A percentile compares a stretch with the other conserved stretches of the same genome.
phyloP scores from a whole-genome alignment of 2,797 vertebrate genomes.

The Chlorospingus flavigularis region DNA sequence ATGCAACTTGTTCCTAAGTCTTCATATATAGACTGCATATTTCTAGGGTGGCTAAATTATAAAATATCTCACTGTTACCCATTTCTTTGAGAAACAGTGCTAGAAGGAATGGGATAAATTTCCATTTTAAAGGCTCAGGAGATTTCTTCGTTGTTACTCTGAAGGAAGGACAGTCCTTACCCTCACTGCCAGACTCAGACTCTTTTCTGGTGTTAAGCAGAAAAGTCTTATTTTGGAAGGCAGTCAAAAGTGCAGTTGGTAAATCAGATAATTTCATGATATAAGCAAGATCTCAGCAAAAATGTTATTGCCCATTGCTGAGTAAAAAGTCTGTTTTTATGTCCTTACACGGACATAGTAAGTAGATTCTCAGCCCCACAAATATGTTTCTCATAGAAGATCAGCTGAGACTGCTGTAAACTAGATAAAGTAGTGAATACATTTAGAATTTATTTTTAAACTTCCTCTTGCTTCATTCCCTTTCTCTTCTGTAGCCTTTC shows the following conservation, averaged over 20 bases:
- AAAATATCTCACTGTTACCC: background rate
- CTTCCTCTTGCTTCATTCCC: background rate
- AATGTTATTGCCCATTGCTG: background rate
- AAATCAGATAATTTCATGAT: background rate
- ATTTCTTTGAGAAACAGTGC: background rate
- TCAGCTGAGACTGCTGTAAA: background rate
- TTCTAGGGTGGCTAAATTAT: background rate
- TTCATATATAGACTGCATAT: background rate
- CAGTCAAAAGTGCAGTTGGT: background rate
- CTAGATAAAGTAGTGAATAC: background rate
- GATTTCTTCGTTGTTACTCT: background rate
- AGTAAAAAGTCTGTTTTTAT: background rate
- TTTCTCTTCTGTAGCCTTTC: background rate
- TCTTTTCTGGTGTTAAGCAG: background rate
- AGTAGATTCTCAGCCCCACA: background rate
- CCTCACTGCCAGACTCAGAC: background rate
- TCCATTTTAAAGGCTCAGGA: background rate
- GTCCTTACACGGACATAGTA: background rate
- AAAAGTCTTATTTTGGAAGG: slow-evolving; percentile 1
- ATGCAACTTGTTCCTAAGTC: background rate
- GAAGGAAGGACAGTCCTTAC: background rate
- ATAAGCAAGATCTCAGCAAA: background rate
- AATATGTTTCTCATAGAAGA: background rate
- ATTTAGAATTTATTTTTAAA: slow-evolving; percentile 10
- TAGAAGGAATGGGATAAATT: background rate